A percentile compares a stretch with the other conserved stretches of the same genome.
phyloP scores from a whole-genome alignment of 2,888 invertebrate species.

The Dusona sp. region DNA sequence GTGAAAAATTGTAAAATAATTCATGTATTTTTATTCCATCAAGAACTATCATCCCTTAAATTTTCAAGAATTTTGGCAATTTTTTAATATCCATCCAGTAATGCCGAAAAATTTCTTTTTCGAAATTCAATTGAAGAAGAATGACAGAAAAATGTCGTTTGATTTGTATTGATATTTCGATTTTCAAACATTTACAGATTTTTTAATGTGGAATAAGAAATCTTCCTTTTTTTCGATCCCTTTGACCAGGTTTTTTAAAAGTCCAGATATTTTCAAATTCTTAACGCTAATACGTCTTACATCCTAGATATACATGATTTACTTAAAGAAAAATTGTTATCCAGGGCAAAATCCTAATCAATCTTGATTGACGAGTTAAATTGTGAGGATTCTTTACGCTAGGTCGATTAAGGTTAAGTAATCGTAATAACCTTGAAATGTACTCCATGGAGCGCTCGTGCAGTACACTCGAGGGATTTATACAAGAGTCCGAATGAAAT shows the following conservation, averaged over 20 bases:
- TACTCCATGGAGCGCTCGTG: background rate
- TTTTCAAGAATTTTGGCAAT: too few relatives aligned
- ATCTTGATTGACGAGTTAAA: background rate
- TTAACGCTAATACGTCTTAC: background rate
- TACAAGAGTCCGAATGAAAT: background rate
- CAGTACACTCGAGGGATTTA: constrained; percentile 12
- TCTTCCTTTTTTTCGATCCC: background rate
- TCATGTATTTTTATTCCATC: too few relatives aligned
- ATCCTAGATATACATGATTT: background rate
- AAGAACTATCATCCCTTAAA: too few relatives aligned
- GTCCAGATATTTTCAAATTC: background rate
- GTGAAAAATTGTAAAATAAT: too few relatives aligned
- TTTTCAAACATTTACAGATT: background rate
- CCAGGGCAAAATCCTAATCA: background rate
- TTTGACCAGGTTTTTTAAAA: background rate
- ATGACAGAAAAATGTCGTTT: background rate
- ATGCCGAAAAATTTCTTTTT: background rate
- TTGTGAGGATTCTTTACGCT: background rate
- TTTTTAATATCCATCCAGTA: too few relatives aligned
- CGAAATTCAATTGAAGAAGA: background rate
- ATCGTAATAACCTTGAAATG: background rate
- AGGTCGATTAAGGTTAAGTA: background rate
- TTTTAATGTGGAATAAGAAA: background rate
- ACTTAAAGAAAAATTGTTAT: background rate
- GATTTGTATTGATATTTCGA: background rate